Conservation (phyloP, 2,113 vertebrate species). For the Brachypteracias leptosomus region DNA sequence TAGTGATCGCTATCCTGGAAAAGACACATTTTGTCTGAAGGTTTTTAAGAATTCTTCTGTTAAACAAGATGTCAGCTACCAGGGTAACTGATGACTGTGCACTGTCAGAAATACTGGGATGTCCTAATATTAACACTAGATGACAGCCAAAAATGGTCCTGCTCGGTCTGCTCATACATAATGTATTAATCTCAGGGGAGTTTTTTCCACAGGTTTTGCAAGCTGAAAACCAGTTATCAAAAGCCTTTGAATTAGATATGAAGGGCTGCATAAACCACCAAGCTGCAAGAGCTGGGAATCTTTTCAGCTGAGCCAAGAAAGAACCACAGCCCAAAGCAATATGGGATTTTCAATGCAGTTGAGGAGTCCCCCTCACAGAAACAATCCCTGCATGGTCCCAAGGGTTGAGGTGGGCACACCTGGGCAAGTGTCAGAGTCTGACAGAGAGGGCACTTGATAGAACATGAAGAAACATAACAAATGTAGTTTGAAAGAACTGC, state of each 20-base stretch:
- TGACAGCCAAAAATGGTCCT: background rate
- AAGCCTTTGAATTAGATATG: background rate
- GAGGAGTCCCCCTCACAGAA: background rate
- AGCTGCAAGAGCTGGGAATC: background rate
- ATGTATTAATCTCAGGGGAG: background rate
- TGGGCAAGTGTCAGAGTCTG: background rate
- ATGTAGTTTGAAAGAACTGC: background rate
- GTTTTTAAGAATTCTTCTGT: background rate
- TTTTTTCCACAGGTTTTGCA: background rate
- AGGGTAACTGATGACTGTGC: background rate
- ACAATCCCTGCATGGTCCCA: background rate
- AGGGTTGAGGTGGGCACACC: background rate
- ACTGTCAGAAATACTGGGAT: background rate
- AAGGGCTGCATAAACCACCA: background rate
- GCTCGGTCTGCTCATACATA: background rate
- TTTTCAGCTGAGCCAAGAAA: background rate
- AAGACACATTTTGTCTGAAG: background rate
- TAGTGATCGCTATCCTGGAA: background rate
- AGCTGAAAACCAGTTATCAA: background rate
- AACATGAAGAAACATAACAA: background rate
- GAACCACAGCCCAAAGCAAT: background rate
- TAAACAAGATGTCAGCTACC: background rate
- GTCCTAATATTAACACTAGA: background rate
- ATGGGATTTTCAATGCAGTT: background rate
- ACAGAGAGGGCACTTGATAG: background rate